A percentile compares a stretch with the other conserved stretches of the same genome.
These are phyloP conservation scores for Drosophila athabasca DNA, from an alignment of 1,140 invertebrate species.

Conservation along the genomic window DNA sequence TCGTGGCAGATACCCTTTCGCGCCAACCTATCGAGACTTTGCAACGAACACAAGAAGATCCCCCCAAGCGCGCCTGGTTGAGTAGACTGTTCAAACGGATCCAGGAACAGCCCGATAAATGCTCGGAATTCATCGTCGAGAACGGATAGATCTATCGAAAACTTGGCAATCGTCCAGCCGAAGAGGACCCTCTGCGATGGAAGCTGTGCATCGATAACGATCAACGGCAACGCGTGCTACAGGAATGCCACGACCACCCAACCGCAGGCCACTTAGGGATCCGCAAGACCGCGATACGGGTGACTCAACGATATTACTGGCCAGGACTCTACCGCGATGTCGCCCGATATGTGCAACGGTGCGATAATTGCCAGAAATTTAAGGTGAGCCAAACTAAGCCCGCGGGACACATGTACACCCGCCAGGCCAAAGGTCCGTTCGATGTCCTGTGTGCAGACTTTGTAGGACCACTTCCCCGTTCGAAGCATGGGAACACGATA, in stretches of 20 bases:
- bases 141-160: too few relatives aligned
- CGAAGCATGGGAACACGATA: neutral
- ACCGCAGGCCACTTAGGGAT: neutral
- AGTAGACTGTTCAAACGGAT: too few relatives aligned
- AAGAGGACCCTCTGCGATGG: neutral
- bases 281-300: neutral
- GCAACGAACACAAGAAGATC: too few relatives aligned
- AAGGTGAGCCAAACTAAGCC: too few relatives aligned
- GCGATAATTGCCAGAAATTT: too few relatives aligned
- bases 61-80: too few relatives aligned
- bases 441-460: too few relatives aligned
- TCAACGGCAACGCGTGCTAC: neutral
- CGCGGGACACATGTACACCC: neutral
- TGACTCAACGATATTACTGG: neutral
- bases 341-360: neutral
- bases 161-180: neutral
- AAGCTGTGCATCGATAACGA: neutral
- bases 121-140: too few relatives aligned
- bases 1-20: too few relatives aligned
- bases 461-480: neutral
- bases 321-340: neutral
- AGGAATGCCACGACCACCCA: neutral
- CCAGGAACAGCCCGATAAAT: too few relatives aligned
- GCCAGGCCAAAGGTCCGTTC: too few relatives aligned
- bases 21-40: too few relatives aligned